Evolutionary conservation across 2,888 invertebrate genomes (phyloP).

Genomic region (Lypha dubia): DNA sequence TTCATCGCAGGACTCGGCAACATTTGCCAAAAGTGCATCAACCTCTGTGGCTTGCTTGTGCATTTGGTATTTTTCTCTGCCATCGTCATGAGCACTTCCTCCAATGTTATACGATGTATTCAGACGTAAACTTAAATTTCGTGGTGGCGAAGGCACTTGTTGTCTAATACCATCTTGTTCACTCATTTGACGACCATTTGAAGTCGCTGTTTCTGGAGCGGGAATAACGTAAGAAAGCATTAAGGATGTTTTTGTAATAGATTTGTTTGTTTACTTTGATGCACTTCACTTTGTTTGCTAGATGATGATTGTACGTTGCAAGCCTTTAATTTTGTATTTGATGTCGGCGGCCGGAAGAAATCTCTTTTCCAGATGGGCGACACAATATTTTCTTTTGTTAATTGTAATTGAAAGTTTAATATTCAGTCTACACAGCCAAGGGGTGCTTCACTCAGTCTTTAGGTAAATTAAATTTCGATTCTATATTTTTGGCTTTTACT

Average conservation of each 20-base stretch:
- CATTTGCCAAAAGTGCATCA: constrained; percentile 69
- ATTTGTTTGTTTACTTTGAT: constrained; percentile 39
- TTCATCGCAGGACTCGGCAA: constrained; percentile 77
- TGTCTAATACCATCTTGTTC: constrained; percentile 49
- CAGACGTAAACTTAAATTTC: constrained; percentile 69
- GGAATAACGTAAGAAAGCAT: constrained; percentile 76
- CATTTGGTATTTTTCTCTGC: constrained; percentile 13
- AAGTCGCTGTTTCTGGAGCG: constrained; percentile 67
- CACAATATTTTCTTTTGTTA: constrained; percentile 37
- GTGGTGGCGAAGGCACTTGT: constrained; percentile 67
- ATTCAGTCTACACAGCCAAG: constrained; percentile 36
- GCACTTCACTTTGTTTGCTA: not conserved
- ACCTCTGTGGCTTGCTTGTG: constrained; percentile 48
- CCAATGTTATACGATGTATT: constrained; percentile 58
- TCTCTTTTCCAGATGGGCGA: constrained; percentile 57
- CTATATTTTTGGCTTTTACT: not conserved
- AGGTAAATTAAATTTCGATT: constrained; percentile 14
- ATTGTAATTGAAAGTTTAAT: constrained; percentile 13
- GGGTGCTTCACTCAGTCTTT: constrained; percentile 45
- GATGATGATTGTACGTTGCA: constrained; percentile 10
- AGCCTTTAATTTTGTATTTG: constrained; percentile 31
- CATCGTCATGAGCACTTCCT: not conserved
- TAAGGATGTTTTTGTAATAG: constrained; percentile 51
- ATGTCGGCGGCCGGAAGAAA: constrained; percentile 64
- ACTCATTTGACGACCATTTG: constrained; percentile 66